Evolutionary conservation across 2,888 invertebrate species (phyloP).

Genomic region (Luperina testacea): DNA sequence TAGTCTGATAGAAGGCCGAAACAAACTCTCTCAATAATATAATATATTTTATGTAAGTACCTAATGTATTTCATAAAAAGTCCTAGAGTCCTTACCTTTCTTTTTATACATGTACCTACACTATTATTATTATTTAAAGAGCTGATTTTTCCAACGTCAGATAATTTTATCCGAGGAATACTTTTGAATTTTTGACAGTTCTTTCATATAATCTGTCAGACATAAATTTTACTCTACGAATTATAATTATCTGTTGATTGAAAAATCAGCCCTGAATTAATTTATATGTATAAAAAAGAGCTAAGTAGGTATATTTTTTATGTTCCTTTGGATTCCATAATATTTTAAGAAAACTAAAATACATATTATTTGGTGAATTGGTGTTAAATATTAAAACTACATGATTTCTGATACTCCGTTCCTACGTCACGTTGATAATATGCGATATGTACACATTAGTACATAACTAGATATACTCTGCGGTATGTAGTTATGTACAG

Average conservation of each 20-base stretch:
- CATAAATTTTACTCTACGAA: too few species aligned
- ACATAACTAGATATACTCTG: background rate
- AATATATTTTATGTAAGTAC: background rate
- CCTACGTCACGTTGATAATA: too few species aligned
- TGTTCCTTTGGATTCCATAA: background rate
- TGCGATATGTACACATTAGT: background rate
- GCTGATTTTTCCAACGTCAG: too few species aligned
- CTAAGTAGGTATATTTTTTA: background rate
- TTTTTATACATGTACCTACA: background rate
- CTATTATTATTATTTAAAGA: too few species aligned
- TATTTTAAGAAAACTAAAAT: background rate
- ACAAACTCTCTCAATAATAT: background rate
- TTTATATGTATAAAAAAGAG: background rate
- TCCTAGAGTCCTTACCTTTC: background rate
- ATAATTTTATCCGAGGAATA: too few species aligned
- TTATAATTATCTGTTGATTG: too few species aligned
- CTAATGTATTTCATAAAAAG: background rate
- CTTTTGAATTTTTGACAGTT: too few species aligned
- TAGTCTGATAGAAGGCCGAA: background rate
- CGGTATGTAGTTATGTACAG: background rate
- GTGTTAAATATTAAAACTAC: background rate
- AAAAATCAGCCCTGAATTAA: too few species aligned
- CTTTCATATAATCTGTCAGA: too few species aligned
- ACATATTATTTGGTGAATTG: too few species aligned
- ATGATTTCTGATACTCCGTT: background rate